A percentile compares a stretch with the other conserved stretches of the same genome.
Conservation (phyloP, 2,888 invertebrate species). For the Tipula confusa region DNA sequence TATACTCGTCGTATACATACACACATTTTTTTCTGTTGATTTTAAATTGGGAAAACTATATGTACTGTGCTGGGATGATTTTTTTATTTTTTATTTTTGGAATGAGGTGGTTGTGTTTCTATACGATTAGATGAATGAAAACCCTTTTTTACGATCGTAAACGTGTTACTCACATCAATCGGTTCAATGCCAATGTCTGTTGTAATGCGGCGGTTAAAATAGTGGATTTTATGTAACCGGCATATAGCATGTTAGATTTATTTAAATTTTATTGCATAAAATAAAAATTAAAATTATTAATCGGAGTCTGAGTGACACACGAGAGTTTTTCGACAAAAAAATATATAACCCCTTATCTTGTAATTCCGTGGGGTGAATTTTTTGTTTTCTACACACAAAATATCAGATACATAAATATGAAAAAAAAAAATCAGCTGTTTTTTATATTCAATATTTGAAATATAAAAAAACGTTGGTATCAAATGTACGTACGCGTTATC, state of each 20-base stretch:
- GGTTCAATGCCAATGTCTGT: background rate
- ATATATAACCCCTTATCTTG: background rate
- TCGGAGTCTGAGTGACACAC: background rate
- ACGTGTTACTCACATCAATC: background rate
- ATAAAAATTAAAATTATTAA: background rate
- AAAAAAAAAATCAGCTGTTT: slow-evolving; percentile 25
- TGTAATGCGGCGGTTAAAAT: background rate
- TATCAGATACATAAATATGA: background rate
- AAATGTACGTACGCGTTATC: background rate
- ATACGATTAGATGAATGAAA: background rate
- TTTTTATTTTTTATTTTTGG: background rate
- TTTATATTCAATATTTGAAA: background rate
- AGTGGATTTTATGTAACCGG: background rate
- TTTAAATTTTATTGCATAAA: background rate
- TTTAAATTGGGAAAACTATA: background rate
- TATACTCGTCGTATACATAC: no score
- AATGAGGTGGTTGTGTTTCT: background rate
- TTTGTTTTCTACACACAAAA: background rate
- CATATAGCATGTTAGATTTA: background rate
- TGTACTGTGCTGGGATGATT: background rate
- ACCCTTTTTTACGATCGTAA: background rate
- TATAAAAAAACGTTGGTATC: background rate
- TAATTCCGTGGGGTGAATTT: slow-evolving; percentile 13
- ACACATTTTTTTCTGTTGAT: background rate
- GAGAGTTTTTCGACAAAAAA: background rate